Base-by-base conservation (phyloP, 2,113 vertebrate species). In the Sylvia atricapilla region DNA sequence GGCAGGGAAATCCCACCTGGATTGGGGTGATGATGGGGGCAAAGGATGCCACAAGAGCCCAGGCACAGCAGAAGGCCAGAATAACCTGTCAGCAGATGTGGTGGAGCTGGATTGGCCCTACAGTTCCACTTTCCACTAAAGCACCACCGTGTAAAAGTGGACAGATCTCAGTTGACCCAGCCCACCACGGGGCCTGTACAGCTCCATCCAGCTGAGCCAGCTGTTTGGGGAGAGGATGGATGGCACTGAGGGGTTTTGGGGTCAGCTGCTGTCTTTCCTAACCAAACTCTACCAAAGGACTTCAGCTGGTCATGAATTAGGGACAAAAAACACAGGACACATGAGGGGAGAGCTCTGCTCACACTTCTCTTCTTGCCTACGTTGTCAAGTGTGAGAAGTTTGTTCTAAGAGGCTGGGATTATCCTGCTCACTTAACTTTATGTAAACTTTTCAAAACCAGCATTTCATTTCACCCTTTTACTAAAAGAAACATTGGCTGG, bases 131-230 rank as follows among this genome's bases (percentile, higher is more conserved):
- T 66, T 13, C 37, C 50, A 52, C 11, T 58, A 19, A 16, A 80
- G 31, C 21, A 46, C 11, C 12, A 7, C 21, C 55, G 15, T 23
- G 33, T n/a, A n/a, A 58, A 58, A 58, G 52, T 17, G 19, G 31
- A 0, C 24, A 60, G 63, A 33, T 15, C 60, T 37, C 17, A 68
- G 11, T 74, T 70, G 66, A 27, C 20, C 31, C 56, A 60, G 70
- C 62, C 13, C 69, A 44, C 14, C 47, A 5, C 0, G 0, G n/a
- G 2, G 24, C n/a, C 82, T 28, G 2, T 4, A 9, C 25, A 53
- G 41, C 52, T n/a, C 18, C 5, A 1, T 12, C 15, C 72, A 35
- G 35, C 60, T 70, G 56, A 58, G 53, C 18, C 44, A 72, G 68
- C 6, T 70, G 0, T n/a, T 2, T 62, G 79, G 30, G 15, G 43